Conservation (phyloP, 2,113 vertebrate species). For the Halcyon senegalensis region DNA sequence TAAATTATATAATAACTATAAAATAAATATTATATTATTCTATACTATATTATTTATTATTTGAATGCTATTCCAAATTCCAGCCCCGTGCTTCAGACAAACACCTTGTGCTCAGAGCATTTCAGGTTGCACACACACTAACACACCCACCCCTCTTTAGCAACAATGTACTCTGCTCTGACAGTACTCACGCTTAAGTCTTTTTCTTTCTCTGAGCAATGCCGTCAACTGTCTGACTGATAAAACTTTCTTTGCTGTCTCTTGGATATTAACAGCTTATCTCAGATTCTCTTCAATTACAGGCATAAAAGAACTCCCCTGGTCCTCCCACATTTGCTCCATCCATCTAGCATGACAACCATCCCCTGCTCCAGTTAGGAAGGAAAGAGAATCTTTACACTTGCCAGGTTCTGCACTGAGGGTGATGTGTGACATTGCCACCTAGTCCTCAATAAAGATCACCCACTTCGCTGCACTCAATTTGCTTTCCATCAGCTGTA, state of each 20-base stretch:
- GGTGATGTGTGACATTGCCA: conserved; percentile 29
- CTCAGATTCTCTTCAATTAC: conserved; percentile 23
- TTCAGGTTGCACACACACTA: neutral
- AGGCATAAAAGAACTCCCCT: neutral
- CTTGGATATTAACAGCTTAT: conserved; percentile 20
- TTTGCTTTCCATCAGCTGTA: conserved; percentile 42
- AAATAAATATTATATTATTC: too few relatives aligned
- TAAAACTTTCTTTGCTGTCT: neutral
- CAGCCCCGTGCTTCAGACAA: neutral
- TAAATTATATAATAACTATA: too few relatives aligned
- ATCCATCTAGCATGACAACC: neutral
- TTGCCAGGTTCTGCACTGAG: neutral
- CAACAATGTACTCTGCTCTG: neutral
- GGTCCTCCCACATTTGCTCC: neutral
- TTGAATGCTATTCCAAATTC: neutral
- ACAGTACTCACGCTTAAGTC: neutral
- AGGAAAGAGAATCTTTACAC: neutral
- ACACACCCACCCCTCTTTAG: neutral
- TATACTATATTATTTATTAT: neutral
- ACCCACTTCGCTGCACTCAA: conserved; percentile 26
- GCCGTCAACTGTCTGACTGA: neutral
- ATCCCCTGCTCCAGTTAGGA: neutral
- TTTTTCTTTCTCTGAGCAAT: neutral
- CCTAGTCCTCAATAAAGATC: conserved; percentile 33
- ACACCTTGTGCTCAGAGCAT: neutral